Evolutionary conservation across 2,888 invertebrate genomes (phyloP), one percentile per base, ranked within the genome.

Genomic region (Schrankia costaestrigalis): DNA sequence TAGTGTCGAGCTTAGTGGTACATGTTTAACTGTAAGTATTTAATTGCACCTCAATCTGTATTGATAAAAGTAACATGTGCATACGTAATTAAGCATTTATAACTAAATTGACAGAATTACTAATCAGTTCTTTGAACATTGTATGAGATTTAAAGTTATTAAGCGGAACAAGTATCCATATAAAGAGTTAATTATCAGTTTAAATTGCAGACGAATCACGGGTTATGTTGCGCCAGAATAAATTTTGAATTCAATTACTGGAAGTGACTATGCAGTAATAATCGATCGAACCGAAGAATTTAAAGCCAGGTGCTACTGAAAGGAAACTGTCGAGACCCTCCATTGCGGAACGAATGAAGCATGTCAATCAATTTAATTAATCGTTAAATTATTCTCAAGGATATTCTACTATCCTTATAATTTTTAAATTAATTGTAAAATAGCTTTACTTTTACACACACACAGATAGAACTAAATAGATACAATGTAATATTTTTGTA

Each of bases 361-460:
- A 70, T 78, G 75, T 78, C 83, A 84, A 85, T 83, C 75, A 73
- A 65, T 68, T 74, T 81, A 82, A 84, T 85, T 84, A 82, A 82
- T 86, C 78, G 77, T 78, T 78, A 63, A 69, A 70, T 72, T n/a
- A n/a, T n/a, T n/a, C n/a, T n/a, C n/a, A n/a, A n/a, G n/a, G n/a
- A n/a, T n/a, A n/a, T n/a, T n/a, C n/a, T n/a, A n/a, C n/a, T n/a
- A n/a, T n/a, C n/a, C n/a, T n/a, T n/a, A n/a, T n/a, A n/a, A n/a
- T n/a, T n/a, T n/a, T n/a, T n/a, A n/a, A n/a, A n/a, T n/a, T n/a
- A n/a, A n/a, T n/a, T n/a, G n/a, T n/a, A n/a, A n/a, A n/a, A n/a
- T n/a, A n/a, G n/a, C n/a, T n/a, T n/a, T n/a, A n/a, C n/a, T n/a
- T n/a, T n/a, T n/a, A n/a, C n/a, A n/a, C n/a, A n/a, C n/a, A n/a